Base-by-base conservation (phyloP, 2,797 vertebrate genomes). In the Danionella dracula region DNA sequence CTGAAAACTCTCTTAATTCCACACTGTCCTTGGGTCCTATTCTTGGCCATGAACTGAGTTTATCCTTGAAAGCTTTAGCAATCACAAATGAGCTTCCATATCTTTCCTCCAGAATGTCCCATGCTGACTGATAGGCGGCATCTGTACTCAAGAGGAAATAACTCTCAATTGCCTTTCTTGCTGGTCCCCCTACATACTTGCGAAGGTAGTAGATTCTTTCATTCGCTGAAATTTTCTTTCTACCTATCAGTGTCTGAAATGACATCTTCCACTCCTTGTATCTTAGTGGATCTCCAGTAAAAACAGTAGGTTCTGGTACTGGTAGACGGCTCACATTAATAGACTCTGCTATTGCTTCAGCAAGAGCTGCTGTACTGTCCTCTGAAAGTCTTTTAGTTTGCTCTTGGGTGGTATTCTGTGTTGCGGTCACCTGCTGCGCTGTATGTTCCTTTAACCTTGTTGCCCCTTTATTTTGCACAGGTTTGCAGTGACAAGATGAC, bases 41-140 rank as follows among this genome's bases (percentile, higher is more conserved):
- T 11, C 51, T 72, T 29, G 68, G 48, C 74, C 66, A 79, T 32
- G 53, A 59, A 0, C 4, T 20, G 0, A 76, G 54, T 8, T 73
- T 78, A 20, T 81, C 66, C 4, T 64, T 56, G 27, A 72, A 77
- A 1, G 71, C 65, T 31, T 76, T 76, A 0, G 53, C 49, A 1
- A 72, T 41, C 1, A 74, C 19, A 12, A 78, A 80, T 4, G 69
- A 34, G 1, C 21, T 72, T 32, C 76, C 70, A 27, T 70, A 78
- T 7, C 61, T 48, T 49, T 76, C 70, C 8, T 75, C 59, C 19
- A 78, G 10, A 0, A 41, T 54, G 0, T 49, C 6, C 75, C 70
- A 74, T 19, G 74, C 17, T 37, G 61, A 1, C 13, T 64, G 0
- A 0, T 72, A 75, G 0, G 74, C 66, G 61, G 9, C 0, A 1